A percentile compares a stretch with the other conserved stretches of the same genome.
Evolutionary conservation across 2,113 vertebrate genomes (phyloP).

Genomic region (Formicarius rufipectus): DNA sequence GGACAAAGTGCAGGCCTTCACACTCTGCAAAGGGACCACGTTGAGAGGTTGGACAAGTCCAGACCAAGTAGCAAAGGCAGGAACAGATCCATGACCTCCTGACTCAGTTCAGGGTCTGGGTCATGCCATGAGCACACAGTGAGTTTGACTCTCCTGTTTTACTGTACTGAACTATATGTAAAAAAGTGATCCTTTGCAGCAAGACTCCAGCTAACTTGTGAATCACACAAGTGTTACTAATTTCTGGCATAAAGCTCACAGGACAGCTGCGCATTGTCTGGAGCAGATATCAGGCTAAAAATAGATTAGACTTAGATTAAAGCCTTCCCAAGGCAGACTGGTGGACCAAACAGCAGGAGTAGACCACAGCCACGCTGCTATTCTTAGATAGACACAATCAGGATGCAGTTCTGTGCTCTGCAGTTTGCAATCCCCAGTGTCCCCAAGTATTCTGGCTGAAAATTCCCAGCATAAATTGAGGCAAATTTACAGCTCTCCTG

Average conservation of each 20-base stretch:
- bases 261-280: conserved; percentile 60
- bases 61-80: not conserved
- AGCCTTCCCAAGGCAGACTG: conserved; percentile 60
- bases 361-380: conserved; percentile 30
- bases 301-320: conserved; percentile 66
- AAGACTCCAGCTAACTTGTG: not conserved
- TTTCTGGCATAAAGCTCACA: conserved; percentile 45
- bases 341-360: not conserved
- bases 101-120: not conserved
- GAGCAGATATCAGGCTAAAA: conserved; percentile 67
- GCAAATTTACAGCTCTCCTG: conserved; percentile 46
- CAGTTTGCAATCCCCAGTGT: conserved; percentile 20
- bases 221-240: conserved; percentile 59
- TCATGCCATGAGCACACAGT: not conserved
- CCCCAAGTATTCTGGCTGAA: not conserved
- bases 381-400: conserved; percentile 59
- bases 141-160: not conserved
- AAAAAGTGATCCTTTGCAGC: not conserved
- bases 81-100: not conserved
- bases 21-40: not conserved
- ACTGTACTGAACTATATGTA: not conserved
- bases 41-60: not conserved
- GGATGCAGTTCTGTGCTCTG: not conserved
- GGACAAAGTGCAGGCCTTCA: not conserved
- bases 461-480: conserved; percentile 42